Conservation (phyloP, 1,140 invertebrate genomes). For the Diorhabda elongata region DNA sequence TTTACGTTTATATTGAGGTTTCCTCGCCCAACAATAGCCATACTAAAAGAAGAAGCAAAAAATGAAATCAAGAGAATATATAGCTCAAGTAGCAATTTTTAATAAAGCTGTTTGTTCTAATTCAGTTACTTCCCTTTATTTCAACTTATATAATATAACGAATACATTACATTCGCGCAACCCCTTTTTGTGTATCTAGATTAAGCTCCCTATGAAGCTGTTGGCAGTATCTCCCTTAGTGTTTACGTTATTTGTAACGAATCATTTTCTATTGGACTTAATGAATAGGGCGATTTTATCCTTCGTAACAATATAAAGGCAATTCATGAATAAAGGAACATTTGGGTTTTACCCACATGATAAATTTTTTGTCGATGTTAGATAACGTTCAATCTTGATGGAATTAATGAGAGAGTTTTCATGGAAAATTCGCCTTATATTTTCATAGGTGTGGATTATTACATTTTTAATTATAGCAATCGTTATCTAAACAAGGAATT, state of each 20-base stretch:
- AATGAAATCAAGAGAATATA: too few relatives aligned
- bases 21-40: too few relatives aligned
- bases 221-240: conserved; percentile 22
- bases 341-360: not conserved
- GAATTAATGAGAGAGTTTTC: not conserved
- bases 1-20: too few relatives aligned
- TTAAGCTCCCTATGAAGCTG: not conserved
- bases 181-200: not conserved
- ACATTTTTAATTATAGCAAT: not conserved
- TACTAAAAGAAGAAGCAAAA: too few relatives aligned
- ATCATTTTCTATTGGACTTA: conserved; percentile 33
- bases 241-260: conserved; percentile 37
- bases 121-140: too few relatives aligned
- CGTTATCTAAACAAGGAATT: not conserved
- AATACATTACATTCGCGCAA: not conserved
- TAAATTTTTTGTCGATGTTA: not conserved
- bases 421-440: not conserved
- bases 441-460: not conserved
- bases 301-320: conserved; percentile 25
- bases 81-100: too few relatives aligned
- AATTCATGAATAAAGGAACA: conserved; percentile 15
- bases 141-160: too few relatives aligned
- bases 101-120: too few relatives aligned
- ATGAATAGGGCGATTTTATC: conserved; percentile 33
- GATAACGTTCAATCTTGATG: not conserved